Base-by-base conservation (phyloP, 2,113 vertebrate genomes). In the Oreochromis niloticus region DNA sequence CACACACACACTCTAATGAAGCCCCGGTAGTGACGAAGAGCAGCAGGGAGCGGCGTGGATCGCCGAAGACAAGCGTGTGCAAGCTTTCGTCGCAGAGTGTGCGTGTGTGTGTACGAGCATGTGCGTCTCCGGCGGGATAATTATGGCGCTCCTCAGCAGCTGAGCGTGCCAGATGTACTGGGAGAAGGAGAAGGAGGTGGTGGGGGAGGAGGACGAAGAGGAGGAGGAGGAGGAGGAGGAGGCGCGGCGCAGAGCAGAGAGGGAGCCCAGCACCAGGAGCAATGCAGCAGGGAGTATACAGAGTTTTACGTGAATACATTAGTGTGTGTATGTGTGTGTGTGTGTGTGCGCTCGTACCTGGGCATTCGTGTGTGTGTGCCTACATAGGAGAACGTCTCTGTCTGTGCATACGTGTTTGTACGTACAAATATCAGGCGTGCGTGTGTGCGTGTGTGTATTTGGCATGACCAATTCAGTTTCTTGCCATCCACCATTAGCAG, bases 141-240 rank as follows among this genome's bases (percentile, higher is more conserved):
- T 99, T 99, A 99, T 96, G 98, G 96, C 95, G 97, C 98, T 99
- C 97, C 98, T 98, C 98, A 96, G 95, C 98, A 99, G 98, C 98
- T 99, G 98, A 99, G 98, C 98, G 97, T 98, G 98, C 97, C 97
- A 98, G 98, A 98, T 98, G 98, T 98, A 98, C 97, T 90, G 98
- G 98, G 98, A 98, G 98, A 97, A 97, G 91, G 97, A 93, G 90
- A 83, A 89, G 91, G 89, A 63, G 81, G 85, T 36, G 91, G 94
- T 43, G 88, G 89, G 43, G 89, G 89, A 75, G 96, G 97, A 97
- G 97, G 97, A 98, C 95, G 97, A 86, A 4, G 97, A 97, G 97
- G 97, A 97, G 71, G 90, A 89, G 68, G 90, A 89, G 68, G 90
- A 89, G 24, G 24, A 24, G 97, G 97, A 97, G 97, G 97, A 97